These are phyloP conservation scores for Paragorgia papillata DNA, from an alignment of 92 coral and sea anemone genomes.

Conservation along the genomic window DNA sequence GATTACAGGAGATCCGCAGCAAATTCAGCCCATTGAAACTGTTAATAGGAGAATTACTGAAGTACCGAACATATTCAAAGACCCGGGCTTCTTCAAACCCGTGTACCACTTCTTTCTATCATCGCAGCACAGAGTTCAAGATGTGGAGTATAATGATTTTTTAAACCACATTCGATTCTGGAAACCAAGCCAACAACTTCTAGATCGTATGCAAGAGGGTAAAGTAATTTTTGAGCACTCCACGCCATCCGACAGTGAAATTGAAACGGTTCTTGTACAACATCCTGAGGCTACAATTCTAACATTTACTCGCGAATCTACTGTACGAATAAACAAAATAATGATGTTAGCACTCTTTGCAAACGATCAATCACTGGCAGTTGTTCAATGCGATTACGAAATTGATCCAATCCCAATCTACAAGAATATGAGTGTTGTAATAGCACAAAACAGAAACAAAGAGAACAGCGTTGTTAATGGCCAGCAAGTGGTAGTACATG, in stretches of 20 bases:
- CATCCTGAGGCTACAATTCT: not conserved
- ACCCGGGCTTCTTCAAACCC: no score
- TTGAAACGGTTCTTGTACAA: not conserved
- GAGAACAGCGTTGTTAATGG: conserved; percentile 27
- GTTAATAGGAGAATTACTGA: no score
- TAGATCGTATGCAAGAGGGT: not conserved
- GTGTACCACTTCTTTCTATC: no score
- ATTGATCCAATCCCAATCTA: not conserved
- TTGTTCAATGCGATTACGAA: conserved; percentile 13
- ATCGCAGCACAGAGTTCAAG: no score
- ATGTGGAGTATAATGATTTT: no score
- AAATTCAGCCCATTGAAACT: conserved; percentile 31
- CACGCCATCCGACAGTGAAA: not conserved
- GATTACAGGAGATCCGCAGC: conserved; percentile 3
- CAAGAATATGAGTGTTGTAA: conserved; percentile 16
- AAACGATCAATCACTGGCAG: not conserved
- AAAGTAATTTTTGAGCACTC: not conserved
- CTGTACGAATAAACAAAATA: not conserved
- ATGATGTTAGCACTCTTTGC: not conserved
- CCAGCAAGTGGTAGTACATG: conserved; percentile 1
- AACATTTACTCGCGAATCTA: not conserved
- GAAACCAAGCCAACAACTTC: not conserved
- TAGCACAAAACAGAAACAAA: no score
- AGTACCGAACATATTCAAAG: no score
- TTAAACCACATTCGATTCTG: not conserved